Evolutionary conservation across 1,140 invertebrate species (phyloP).

Genomic region (Papilio helenus): DNA sequence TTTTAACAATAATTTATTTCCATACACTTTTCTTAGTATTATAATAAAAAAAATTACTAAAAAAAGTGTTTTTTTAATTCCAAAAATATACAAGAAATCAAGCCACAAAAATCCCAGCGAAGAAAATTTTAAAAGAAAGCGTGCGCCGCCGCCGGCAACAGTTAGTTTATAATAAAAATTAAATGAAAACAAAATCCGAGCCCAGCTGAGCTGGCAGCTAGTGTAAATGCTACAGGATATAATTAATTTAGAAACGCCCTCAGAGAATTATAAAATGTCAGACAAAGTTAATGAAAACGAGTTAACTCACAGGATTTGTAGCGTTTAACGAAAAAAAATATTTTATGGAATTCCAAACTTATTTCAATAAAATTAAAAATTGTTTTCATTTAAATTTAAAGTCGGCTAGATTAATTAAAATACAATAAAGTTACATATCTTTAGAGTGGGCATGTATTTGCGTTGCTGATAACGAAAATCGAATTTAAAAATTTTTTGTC

Average conservation of each 20-base stretch:
- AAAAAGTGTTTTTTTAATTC: too few relatives aligned
- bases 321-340: background rate
- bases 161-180: constrained; percentile 23
- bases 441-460: too few relatives aligned
- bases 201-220: constrained; percentile 9
- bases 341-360: background rate
- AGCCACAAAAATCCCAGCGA: background rate
- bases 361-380: background rate
- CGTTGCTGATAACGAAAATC: too few relatives aligned
- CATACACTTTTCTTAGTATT: too few relatives aligned
- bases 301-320: constrained; percentile 22
- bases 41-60: too few relatives aligned
- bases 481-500: too few relatives aligned
- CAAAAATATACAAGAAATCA: background rate
- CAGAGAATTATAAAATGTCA: constrained; percentile 34
- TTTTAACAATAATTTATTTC: too few relatives aligned
- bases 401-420: too few relatives aligned
- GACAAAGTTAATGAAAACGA: constrained; percentile 27
- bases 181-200: constrained; percentile 32
- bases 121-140: background rate
- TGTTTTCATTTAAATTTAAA: background rate
- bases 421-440: too few relatives aligned
- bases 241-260: constrained; percentile 38
- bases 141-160: background rate
- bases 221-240: constrained; percentile 29